Conservation (phyloP, 2,797 vertebrate genomes). For the Iguana delicatissima region DNA sequence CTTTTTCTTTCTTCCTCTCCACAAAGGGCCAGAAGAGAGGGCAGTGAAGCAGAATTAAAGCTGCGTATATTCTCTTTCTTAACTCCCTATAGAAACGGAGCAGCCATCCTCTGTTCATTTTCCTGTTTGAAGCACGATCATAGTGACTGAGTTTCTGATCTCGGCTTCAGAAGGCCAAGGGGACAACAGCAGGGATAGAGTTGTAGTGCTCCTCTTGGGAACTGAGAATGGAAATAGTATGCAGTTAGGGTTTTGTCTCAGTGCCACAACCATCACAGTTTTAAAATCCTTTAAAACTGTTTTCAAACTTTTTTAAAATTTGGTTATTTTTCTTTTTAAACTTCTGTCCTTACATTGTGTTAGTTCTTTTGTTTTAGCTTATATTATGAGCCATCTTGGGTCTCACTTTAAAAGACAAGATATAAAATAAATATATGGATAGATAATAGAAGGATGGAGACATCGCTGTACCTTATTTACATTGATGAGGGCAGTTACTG, state of each 20-base stretch:
- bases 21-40: neutral
- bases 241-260: too few species aligned
- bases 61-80: neutral
- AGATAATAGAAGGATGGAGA: neutral
- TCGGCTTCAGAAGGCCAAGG: neutral
- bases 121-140: neutral
- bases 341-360: neutral
- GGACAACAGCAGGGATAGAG: neutral
- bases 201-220: neutral
- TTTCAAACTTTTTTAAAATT: too few species aligned
- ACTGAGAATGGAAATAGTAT: neutral
- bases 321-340: too few species aligned
- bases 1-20: neutral
- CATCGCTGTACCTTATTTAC: neutral
- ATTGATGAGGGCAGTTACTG: neutral
- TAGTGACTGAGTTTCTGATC: neutral
- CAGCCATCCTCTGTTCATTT: neutral
- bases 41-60: neutral
- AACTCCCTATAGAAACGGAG: neutral
- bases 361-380: neutral
- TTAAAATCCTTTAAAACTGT: too few species aligned
- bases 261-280: too few species aligned
- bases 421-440: too few species aligned
- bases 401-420: too few species aligned
- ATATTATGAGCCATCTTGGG: too few species aligned